Conservation (phyloP, 2,113 vertebrate species). For the Brienomyrus brachyistius region DNA sequence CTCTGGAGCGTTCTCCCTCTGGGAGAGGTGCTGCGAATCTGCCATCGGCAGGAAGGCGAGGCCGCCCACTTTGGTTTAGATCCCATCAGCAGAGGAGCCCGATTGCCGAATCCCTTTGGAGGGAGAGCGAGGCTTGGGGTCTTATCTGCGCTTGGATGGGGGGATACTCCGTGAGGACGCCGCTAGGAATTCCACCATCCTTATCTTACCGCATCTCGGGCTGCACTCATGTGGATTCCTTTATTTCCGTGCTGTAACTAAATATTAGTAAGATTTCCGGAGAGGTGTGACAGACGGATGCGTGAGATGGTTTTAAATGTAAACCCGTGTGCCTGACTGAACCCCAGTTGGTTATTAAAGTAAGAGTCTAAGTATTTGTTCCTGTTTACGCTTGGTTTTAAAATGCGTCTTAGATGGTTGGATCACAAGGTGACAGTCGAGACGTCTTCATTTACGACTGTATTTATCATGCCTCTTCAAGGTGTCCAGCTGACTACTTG, state of each 20-base stretch:
- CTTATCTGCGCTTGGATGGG: constrained; percentile 23
- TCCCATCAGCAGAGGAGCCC: constrained; percentile 13
- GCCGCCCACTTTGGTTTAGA: background rate
- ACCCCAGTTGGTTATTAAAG: background rate
- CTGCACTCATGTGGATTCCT: background rate
- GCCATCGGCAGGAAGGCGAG: background rate
- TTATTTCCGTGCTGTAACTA: background rate
- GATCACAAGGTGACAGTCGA: background rate
- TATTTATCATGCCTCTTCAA: background rate
- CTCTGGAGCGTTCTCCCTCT: background rate
- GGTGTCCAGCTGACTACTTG: background rate
- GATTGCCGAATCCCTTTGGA: constrained; percentile 21
- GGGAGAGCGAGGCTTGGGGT: background rate
- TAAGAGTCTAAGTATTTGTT: background rate
- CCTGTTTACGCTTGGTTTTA: background rate
- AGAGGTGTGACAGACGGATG: background rate
- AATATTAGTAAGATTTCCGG: background rate
- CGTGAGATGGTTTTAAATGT: background rate
- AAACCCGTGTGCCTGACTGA: background rate
- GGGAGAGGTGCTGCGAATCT: background rate
- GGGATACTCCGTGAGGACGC: constrained; percentile 3
- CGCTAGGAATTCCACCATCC: constrained; percentile 14
- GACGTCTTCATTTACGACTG: background rate
- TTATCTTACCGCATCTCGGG: constrained; percentile 5
- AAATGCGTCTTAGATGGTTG: background rate